Evolutionary conservation across 2,888 invertebrate species (phyloP).

Genomic region (Uloborus plumipes): DNA sequence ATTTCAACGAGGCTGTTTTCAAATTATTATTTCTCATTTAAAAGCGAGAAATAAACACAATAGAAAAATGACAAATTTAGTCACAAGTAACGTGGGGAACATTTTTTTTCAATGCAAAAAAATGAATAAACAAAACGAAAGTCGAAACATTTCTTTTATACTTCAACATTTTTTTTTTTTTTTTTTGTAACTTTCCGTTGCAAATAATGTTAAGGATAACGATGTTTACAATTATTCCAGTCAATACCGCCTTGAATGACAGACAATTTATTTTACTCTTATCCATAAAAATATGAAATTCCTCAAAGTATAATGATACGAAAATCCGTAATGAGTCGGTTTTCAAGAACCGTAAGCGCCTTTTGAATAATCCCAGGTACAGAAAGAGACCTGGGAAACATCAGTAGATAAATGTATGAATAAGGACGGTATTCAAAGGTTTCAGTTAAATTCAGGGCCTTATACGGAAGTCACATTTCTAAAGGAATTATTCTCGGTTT

Average conservation of each 20-base stretch:
- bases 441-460: neutral
- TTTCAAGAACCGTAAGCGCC: slow-evolving; percentile 4
- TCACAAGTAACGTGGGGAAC: too few relatives aligned
- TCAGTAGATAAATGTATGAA: neutral
- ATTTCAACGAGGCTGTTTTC: too few relatives aligned
- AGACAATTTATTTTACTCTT: slow-evolving; percentile 1
- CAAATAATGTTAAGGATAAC: slow-evolving; percentile 15
- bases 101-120: too few relatives aligned
- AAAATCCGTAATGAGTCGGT: neutral
- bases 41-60: too few relatives aligned
- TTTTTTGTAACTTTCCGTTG: neutral
- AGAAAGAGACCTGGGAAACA: neutral
- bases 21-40: too few relatives aligned
- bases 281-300: too few relatives aligned
- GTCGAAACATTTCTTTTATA: too few relatives aligned
- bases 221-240: slow-evolving; percentile 30
- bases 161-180: neutral
- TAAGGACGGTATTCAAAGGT: neutral
- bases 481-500: neutral
- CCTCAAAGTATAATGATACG: neutral
- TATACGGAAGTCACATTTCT: neutral
- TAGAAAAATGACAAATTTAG: too few relatives aligned
- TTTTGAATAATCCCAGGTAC: slow-evolving; percentile 1
- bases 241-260: neutral
- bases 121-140: too few relatives aligned